Evolutionary conservation across 2,113 vertebrate genomes (phyloP), one percentile per base, ranked within the genome.

Genomic region (Hypomesus transpacificus): DNA sequence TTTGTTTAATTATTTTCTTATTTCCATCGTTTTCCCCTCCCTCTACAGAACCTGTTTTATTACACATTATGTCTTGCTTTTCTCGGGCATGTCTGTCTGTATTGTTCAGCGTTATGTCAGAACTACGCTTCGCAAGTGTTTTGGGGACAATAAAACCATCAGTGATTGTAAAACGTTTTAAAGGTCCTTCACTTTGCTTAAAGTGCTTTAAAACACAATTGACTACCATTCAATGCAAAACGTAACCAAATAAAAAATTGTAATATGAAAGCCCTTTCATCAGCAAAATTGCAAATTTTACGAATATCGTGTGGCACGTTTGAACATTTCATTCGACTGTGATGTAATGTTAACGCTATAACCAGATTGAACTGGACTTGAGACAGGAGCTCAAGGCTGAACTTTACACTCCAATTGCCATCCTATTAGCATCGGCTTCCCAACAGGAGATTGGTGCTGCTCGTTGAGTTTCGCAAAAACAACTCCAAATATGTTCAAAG

Each of bases 341-440:
- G 93, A 95, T 91, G 94, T 94, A 91, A 95, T 88, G 88, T 88
- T 88, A 66, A 74, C 86, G 86, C 85, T 82, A 71, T 39, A 94
- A 95, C 93, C 92, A 95, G 94, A 93, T 91, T 88, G 85, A 96
- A 95, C 92, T 93, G 93, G 93, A 90, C 90, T 54, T 81, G 88
- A 74, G 87, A 90, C 84, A 77, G 57, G 86, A 89, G 88, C 87
- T 81, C 77, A 85, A 65, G 82, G 86, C 93, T 90, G 82, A 95
- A 94, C 92, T 94, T 95, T 94, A 94, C 85, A 91, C 88, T 92
- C 90, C 84, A 84, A 71, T 89, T 85, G 82, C 86, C 89, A 88
- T 91, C 90, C 91, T 89, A 91, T 90, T 90, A 90, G 87, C 89
- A 88, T 87, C 86, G 79, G 82, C 86, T 79, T 87, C 87, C 87